Evolutionary conservation across 2,888 invertebrate species (phyloP), one percentile per base, ranked within the genome.

Genomic region (Siphonodentalium dalli): DNA sequence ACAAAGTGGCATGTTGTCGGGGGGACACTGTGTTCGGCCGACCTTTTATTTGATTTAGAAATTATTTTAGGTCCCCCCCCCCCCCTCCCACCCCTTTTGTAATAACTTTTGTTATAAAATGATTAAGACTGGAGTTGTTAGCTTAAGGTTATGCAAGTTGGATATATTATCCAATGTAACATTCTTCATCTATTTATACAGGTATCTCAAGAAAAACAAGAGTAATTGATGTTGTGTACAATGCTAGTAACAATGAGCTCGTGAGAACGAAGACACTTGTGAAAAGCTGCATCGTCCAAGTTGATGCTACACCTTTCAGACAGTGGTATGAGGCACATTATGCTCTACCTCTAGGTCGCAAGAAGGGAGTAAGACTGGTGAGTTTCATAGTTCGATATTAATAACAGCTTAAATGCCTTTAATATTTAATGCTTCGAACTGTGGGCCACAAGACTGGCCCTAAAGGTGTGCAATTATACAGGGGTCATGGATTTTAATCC

Each of bases 261-360:
- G 99, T 99, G 63, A 90, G 99, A 85, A 99, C 99, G 75, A 99
- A 99, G 85, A 99, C 99, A 35, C 86, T 99, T 82, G 98, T 99
- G 71, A 99, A 99, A 86, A 97, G 97, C 81, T 92, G 93, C 61
- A 96, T 98, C 80, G 92, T 99, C 69, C 90, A 93, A 63, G 90
- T 99, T 74, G 99, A 99, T 83, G 97, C 95, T 40, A 93, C 96
- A 29, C 98, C 99, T 52, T 98, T 97, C 88, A 89, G 98, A 82
- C 96, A 97, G 83, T 99, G 97, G 98, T 99, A 97, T 81, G 99
- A 99, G 85, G 88, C 91, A 60, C 95, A 99, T 83, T 99, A 99
- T 83, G 89, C 93, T 67, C 83, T 91, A 75, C 96, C 98, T 41
- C 87, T 99, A 70, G 98, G 95, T 65, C 90, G 97, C 72, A 99